These are phyloP conservation scores for Alauda arvensis DNA, from an alignment of 2,797 vertebrate genomes.

Conservation along the genomic window DNA sequence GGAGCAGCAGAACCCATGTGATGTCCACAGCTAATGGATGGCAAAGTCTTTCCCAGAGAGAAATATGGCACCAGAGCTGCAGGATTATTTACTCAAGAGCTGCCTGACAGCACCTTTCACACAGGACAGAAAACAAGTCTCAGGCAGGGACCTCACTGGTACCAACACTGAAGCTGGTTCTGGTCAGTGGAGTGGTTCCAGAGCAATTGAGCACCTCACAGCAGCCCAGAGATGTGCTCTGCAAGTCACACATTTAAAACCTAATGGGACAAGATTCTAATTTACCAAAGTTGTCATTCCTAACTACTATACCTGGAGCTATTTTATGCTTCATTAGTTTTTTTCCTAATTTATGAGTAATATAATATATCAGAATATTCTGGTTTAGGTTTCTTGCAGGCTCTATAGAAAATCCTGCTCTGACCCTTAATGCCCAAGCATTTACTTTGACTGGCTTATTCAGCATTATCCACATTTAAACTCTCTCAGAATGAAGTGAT, in stretches of 20 bases:
- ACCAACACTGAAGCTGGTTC: neutral
- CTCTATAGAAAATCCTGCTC: neutral
- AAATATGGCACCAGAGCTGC: neutral
- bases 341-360: neutral
- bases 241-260: slow-evolving; percentile 1
- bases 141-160: neutral
- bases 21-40: neutral
- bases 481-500: neutral
- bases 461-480: neutral
- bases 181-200: neutral
- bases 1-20: neutral
- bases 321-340: neutral
- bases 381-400: neutral
- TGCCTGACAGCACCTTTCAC: neutral
- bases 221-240: neutral
- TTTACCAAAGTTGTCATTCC: neutral
- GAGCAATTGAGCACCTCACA: neutral
- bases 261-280: neutral
- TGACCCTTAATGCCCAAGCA: neutral
- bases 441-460: neutral
- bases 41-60: neutral
- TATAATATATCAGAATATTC: neutral
- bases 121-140: neutral
- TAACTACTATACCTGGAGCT: neutral
- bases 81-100: neutral